Conservation (phyloP, 2,888 invertebrate genomes). For the Meteorus cinctellus region DNA sequence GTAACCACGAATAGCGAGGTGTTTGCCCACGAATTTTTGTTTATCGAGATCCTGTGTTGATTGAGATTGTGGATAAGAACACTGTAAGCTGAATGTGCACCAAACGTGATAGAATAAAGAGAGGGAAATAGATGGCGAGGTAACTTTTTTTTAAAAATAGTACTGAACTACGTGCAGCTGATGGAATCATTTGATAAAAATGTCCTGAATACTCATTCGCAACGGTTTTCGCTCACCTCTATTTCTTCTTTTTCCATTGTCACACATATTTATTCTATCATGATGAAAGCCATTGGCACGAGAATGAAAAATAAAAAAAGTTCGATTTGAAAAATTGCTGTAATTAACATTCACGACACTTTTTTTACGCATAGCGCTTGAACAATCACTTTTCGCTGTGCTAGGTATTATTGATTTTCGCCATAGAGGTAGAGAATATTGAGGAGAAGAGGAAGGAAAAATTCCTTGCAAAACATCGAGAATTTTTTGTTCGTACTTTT, state of each 20-base stretch:
- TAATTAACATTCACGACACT: background rate
- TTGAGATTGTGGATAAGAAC: background rate
- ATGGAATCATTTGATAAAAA: conserved; percentile 28
- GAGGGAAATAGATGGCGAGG: background rate
- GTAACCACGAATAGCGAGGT: background rate
- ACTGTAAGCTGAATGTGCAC: background rate
- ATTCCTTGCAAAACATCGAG: background rate
- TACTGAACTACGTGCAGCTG: conserved; percentile 11
- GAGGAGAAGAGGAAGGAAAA: background rate
- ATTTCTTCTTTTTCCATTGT: background rate
- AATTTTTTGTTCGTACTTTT: background rate
- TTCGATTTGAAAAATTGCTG: background rate
- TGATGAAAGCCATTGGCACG: background rate
- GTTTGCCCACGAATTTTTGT: background rate
- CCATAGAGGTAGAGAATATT: background rate
- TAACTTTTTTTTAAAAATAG: background rate
- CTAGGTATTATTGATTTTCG: background rate
- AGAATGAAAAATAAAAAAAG: background rate
- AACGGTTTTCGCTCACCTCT: too few species aligned
- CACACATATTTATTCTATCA: background rate
- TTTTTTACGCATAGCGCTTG: too few species aligned
- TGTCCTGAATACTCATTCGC: background rate
- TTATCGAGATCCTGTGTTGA: background rate
- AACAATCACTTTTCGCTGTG: background rate
- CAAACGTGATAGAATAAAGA: background rate